Evolutionary conservation across 2,888 invertebrate genomes (phyloP), one percentile per base, ranked within the genome.

Genomic region (Incurvaria masculella): DNA sequence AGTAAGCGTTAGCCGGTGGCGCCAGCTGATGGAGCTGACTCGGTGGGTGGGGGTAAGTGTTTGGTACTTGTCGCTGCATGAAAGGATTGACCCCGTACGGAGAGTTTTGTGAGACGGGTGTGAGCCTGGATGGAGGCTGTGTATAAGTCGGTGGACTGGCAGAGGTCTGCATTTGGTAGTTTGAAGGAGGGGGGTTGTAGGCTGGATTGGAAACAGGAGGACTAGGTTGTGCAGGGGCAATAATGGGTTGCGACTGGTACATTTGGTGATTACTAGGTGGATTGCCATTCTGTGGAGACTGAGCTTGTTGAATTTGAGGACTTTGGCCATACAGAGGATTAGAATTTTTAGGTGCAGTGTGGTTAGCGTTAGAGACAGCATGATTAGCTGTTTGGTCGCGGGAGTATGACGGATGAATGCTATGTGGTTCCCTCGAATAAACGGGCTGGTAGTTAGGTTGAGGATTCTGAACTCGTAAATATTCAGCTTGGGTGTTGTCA

Each of bases 81-180:
- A 62, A 68, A 43, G 60, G 55, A 33, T 62, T 62, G 52, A 64
- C 57, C 51, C 65, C 69, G 21, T 69, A 59, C 19, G 63, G 60
- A 50, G 64, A 68, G 52, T 43, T 44, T 51, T 69, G 72, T 16
- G 63, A 61, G 19, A 68, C 70, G 27, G 74, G 71, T 2, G 74
- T 72, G 56, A 75, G 59, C 61, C 76, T 67, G 33, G 68, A 66
- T 48, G 72, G 68, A 52, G 67, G 73, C 61, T 75, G 76, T 58
- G 64, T 71, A 57, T 66, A 71, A 57, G 64, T 72, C 64, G 72
- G 72, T 68, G 74, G 72, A 67, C 66, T 72, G 10, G 66, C 56
- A 56, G 61, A 66, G 56, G 54, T 70, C 57, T 69, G 69, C 55
- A 62, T 67, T 43, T 65, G 54, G 59, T 69, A 74, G 50, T 64